Evolutionary conservation across 1,140 invertebrate species (phyloP).

Genomic region (Zelostemma sp.): DNA sequence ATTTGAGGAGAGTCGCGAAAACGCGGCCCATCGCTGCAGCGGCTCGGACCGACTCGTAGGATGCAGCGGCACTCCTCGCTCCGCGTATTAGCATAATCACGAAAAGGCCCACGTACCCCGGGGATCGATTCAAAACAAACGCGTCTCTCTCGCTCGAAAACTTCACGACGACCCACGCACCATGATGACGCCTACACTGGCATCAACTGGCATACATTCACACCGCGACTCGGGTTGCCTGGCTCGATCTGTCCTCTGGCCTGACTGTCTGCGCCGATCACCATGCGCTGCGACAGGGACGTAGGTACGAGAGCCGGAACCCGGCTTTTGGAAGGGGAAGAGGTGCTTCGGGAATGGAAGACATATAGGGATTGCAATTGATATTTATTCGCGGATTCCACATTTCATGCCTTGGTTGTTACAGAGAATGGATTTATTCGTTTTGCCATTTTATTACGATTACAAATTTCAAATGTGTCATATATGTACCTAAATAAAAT

Average conservation of each 20-base stretch:
- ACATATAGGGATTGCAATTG: no score
- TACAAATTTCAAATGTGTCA: no score
- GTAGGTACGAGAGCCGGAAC: neutral
- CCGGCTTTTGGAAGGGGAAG: no score
- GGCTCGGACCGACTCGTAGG: slow-evolving; percentile 28
- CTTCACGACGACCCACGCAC: slow-evolving; percentile 13
- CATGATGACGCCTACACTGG: slow-evolving; percentile 29
- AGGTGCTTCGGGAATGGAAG: no score
- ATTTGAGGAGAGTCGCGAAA: slow-evolving; percentile 8
- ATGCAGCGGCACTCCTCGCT: slow-evolving; percentile 21
- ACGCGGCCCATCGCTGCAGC: slow-evolving; percentile 8
- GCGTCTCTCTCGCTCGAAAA: slow-evolving; percentile 16
- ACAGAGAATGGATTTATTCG: no score
- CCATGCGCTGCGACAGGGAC: slow-evolving; percentile 4
- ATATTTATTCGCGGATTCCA: no score
- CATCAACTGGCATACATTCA: slow-evolving; percentile 25
- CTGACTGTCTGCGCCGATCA: neutral
- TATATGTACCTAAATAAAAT: no score
- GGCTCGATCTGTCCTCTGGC: slow-evolving; percentile 4
- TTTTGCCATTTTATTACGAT: no score
- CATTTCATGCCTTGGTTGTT: no score
- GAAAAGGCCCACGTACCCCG: slow-evolving; percentile 23
- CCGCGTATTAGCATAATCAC: slow-evolving; percentile 46
- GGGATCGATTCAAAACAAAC: slow-evolving; percentile 28
- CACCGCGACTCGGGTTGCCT: slow-evolving; percentile 7